These are phyloP conservation scores for Cosmia pyralina DNA, from an alignment of 2,888 invertebrate genomes.

Conservation along the genomic window DNA sequence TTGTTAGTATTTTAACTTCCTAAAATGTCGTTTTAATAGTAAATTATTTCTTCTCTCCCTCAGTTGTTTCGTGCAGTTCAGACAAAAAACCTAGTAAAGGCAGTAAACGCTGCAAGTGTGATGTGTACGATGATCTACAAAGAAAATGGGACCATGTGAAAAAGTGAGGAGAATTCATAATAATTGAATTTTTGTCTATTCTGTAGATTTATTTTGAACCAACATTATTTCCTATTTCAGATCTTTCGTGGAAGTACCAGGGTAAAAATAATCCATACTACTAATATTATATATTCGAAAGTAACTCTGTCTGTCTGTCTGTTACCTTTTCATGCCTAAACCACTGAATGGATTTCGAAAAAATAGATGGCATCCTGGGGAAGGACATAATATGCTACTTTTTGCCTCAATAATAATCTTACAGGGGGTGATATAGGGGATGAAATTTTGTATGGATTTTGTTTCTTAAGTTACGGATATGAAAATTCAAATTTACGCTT, in stretches of 20 bases:
- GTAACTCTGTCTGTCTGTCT: too few relatives aligned
- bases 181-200: not conserved
- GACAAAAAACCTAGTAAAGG: not conserved
- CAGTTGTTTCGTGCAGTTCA: conserved; percentile 36
- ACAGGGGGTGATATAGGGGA: too few relatives aligned
- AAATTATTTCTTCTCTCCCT: not conserved
- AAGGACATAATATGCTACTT: too few relatives aligned
- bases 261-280: conserved; percentile 21
- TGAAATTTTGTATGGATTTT: too few relatives aligned
- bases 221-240: conserved; percentile 29
- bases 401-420: too few relatives aligned
- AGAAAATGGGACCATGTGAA: conserved; percentile 40
- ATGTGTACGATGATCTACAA: conserved; percentile 39
- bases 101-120: conserved; percentile 28
- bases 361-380: too few relatives aligned
- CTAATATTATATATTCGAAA: too few relatives aligned
- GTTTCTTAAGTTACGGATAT: too few relatives aligned
- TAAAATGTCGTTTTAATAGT: not conserved
- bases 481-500: too few relatives aligned
- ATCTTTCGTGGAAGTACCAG: conserved; percentile 2
- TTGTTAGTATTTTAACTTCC: too few relatives aligned
- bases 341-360: too few relatives aligned
- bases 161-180: conserved; percentile 20
- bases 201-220: not conserved
- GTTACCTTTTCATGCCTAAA: too few relatives aligned